phyloP scores from a whole-genome alignment of 2,888 invertebrate genomes.

The Escarpia spicata region DNA sequence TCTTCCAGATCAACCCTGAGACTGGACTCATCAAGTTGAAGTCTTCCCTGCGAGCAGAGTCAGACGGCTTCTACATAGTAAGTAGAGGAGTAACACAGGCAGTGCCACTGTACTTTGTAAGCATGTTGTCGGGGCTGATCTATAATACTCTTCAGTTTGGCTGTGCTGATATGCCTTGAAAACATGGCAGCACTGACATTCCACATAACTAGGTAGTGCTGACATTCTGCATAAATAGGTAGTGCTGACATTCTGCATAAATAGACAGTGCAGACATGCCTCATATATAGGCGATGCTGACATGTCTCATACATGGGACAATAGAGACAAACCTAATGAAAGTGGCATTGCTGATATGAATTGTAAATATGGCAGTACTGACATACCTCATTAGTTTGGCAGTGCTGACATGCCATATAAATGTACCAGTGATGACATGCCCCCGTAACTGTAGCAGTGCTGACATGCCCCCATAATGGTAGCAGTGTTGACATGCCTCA shows the following conservation, averaged over 20 bases:
- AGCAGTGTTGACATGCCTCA: neutral
- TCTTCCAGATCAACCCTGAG: conserved; percentile 48
- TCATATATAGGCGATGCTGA: neutral
- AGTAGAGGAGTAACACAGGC: neutral
- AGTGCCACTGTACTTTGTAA: neutral
- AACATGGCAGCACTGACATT: too few relatives aligned
- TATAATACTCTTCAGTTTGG: neutral
- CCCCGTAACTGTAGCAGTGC: neutral
- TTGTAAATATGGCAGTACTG: neutral
- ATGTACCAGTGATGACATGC: neutral
- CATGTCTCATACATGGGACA: neutral
- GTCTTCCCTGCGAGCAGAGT: conserved; percentile 35
- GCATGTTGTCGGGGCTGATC: neutral
- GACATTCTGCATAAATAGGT: too few relatives aligned
- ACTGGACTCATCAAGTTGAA: conserved; percentile 43
- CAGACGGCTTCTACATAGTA: conserved; percentile 35
- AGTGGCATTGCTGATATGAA: neutral
- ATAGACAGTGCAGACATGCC: neutral
- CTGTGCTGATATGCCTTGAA: neutral
- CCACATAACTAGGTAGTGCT: too few relatives aligned
- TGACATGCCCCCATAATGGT: neutral
- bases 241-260: too few relatives aligned
- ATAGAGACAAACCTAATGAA: neutral
- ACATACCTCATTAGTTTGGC: neutral
- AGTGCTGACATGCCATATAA: neutral